phyloP scores from a whole-genome alignment of 2,797 vertebrate genomes.

The Mus minutoides region DNA sequence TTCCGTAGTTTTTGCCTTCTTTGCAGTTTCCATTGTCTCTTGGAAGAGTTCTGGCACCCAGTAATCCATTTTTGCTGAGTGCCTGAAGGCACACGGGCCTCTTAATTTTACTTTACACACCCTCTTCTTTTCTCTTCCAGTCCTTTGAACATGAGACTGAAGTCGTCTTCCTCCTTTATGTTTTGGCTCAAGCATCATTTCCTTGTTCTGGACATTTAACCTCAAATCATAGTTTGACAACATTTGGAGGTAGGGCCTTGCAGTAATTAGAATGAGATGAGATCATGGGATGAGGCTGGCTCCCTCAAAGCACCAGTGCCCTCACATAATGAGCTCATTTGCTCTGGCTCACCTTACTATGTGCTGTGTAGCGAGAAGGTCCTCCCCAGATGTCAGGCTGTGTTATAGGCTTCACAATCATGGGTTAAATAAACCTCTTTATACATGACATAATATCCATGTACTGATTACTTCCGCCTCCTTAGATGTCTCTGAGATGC shows the following conservation, averaged over 20 bases:
- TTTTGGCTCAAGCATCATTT: not conserved
- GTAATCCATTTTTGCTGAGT: not conserved
- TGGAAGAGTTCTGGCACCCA: not conserved
- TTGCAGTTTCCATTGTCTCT: not conserved
- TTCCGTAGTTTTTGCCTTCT: too few species aligned
- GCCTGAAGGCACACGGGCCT: not conserved
- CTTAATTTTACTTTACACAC: not conserved
- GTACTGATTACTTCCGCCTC: not conserved
- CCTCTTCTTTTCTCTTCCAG: not conserved
- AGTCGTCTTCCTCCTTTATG: not conserved
- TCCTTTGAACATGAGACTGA: not conserved
- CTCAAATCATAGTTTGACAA: not conserved
- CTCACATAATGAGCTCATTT: not conserved
- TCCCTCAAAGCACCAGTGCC: not conserved
- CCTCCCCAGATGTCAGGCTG: not conserved
- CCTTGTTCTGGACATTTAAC: not conserved
- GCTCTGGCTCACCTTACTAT: not conserved
- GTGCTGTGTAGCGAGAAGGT: not conserved
- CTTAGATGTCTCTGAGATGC: not conserved
- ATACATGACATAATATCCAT: not conserved
- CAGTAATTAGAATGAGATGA: not conserved
- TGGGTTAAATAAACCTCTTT: not conserved
- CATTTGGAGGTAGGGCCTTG: not conserved
- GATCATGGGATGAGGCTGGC: not conserved
- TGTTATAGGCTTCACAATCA: not conserved